A percentile compares a stretch with the other conserved stretches of the same genome.
These are phyloP conservation scores for Alsophila aescularia DNA, from an alignment of 2,888 invertebrate genomes.

Conservation along the genomic window DNA sequence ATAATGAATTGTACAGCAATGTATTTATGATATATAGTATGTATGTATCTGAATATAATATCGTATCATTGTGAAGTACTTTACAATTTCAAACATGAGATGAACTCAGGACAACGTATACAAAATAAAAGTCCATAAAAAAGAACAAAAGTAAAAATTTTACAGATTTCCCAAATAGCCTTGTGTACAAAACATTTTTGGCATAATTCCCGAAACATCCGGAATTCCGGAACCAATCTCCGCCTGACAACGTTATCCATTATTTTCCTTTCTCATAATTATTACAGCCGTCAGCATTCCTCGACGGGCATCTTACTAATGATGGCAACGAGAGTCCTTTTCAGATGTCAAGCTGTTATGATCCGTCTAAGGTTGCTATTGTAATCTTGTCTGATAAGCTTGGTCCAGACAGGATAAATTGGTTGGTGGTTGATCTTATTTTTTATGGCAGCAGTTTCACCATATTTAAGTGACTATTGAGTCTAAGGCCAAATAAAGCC, in stretches of 20 bases:
- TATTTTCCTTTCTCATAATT: slow-evolving; percentile 47
- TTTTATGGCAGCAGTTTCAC: not conserved
- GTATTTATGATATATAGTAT: too few species aligned
- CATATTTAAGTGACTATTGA: too few species aligned
- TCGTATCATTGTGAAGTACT: too few species aligned
- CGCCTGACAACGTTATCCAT: slow-evolving; percentile 17
- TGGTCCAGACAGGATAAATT: slow-evolving; percentile 1
- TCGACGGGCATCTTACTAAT: slow-evolving; percentile 54
- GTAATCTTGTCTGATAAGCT: slow-evolving; percentile 8
- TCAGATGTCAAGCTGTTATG: slow-evolving; percentile 38
- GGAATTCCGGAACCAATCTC: slow-evolving; percentile 9
- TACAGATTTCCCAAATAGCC: not conserved
- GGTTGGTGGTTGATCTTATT: not conserved
- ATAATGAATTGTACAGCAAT: too few species aligned
- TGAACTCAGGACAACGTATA: not conserved
- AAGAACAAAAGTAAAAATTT: not conserved
- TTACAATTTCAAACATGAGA: too few species aligned
- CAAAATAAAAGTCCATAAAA: not conserved
- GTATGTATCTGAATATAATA: too few species aligned
- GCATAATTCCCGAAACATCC: not conserved
- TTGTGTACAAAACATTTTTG: not conserved
- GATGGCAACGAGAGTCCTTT: slow-evolving; percentile 41
- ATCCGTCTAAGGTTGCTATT: slow-evolving; percentile 27
- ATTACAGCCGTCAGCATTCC: slow-evolving; percentile 53
- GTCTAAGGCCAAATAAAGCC: too few species aligned